Percentiles rank a stretch among this genome's conserved stretches.
Evolutionary conservation across 2,113 vertebrate genomes (phyloP).

Genomic region (Pipra filicauda): DNA sequence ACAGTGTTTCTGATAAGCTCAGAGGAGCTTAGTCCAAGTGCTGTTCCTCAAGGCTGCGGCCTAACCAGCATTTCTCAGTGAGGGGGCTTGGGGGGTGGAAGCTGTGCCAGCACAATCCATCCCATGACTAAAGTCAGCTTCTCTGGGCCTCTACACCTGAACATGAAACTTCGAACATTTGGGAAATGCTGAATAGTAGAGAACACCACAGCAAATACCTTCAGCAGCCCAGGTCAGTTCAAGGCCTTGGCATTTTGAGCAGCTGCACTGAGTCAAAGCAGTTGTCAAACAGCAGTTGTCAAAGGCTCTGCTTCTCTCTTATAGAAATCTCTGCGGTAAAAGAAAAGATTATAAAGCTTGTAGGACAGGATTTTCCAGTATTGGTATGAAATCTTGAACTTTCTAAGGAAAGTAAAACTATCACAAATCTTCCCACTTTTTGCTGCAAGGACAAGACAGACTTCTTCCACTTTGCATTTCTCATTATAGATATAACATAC

Average conservation of each 20-base stretch:
- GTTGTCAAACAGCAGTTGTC: not conserved
- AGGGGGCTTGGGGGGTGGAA: not conserved
- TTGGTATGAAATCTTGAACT: not conserved
- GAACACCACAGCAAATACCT: not conserved
- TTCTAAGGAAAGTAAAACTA: not conserved
- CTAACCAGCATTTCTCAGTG: not conserved
- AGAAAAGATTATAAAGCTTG: not conserved
- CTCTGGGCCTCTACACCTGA: too few species aligned
- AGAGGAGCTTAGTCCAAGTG: not conserved
- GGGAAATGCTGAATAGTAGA: not conserved
- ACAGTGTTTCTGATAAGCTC: not conserved
- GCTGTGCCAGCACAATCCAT: not conserved
- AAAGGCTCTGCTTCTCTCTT: not conserved
- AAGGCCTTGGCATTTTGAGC: not conserved
- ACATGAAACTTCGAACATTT: not conserved
- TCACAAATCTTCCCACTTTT: not conserved
- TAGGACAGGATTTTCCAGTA: not conserved
- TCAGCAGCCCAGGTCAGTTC: not conserved
- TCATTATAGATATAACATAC: not conserved
- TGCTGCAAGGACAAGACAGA: not conserved
- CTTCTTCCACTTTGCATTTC: not conserved
- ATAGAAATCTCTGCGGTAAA: not conserved
- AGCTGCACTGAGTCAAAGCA: not conserved
- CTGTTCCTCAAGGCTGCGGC: accelerated
- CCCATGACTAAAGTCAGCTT: not conserved